Evolutionary conservation across 2,797 vertebrate genomes (phyloP).

Genomic region (Denticeps clupeoides): DNA sequence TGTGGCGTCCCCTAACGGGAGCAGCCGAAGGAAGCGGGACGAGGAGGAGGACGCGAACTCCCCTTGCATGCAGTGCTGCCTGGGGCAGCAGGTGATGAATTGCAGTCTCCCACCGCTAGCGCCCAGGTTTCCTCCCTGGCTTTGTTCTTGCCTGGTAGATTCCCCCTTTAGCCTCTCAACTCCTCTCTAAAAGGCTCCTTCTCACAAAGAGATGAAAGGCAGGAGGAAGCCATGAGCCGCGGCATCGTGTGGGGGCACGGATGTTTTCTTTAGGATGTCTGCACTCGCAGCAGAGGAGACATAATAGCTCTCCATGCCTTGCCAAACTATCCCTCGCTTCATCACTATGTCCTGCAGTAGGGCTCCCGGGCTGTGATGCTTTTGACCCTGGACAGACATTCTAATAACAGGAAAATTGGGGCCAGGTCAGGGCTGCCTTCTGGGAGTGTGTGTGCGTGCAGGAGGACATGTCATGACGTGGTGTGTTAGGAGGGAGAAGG

Average conservation of each 20-base stretch:
- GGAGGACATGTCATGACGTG: neutral
- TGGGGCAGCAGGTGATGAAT: constrained; percentile 66
- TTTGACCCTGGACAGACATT: constrained; percentile 35
- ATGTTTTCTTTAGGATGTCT: constrained; percentile 66
- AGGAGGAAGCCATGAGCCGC: constrained; percentile 43
- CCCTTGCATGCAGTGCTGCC: neutral
- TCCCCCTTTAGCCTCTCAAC: constrained; percentile 20
- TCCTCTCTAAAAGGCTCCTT: constrained; percentile 54
- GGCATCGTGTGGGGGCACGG: constrained; percentile 54
- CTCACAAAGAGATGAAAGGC: constrained; percentile 53
- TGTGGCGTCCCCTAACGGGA: too few species aligned
- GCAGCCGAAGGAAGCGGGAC: too few species aligned
- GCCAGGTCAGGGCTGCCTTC: constrained; percentile 10
- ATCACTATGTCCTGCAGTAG: too few species aligned
- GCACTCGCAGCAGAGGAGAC: constrained; percentile 23
- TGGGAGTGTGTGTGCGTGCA: too few species aligned
- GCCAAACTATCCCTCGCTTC: too few species aligned
- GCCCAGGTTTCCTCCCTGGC: constrained; percentile 49
- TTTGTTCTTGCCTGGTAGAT: constrained; percentile 59
- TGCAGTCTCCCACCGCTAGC: constrained; percentile 53
- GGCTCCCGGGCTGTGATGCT: constrained; percentile 15
- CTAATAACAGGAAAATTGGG: constrained; percentile 16
- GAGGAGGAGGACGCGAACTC: too few species aligned
- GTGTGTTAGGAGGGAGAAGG: neutral
- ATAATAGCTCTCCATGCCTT: constrained; percentile 11